phyloP scores from a whole-genome alignment of 2,113 vertebrate species.

The Caloenas nicobarica region DNA sequence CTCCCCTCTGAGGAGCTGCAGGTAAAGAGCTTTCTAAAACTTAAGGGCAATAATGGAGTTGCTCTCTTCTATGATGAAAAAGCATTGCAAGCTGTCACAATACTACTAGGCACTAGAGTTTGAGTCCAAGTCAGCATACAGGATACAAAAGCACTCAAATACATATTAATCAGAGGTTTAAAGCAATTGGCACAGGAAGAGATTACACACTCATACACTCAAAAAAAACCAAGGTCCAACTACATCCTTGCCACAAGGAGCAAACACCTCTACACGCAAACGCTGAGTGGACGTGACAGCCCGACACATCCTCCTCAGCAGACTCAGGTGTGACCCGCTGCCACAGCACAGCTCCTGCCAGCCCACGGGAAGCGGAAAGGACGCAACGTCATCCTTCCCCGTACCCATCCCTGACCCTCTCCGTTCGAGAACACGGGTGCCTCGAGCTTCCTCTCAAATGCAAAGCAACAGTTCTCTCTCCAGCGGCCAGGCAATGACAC shows the following conservation, averaged over 20 bases:
- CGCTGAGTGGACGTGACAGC: fast-evolving
- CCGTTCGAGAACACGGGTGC: fast-evolving
- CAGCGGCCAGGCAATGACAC: background rate
- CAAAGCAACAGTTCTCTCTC: fast-evolving
- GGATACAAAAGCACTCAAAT: background rate
- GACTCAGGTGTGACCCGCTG: background rate
- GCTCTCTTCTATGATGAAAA: background rate
- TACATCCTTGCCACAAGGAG: background rate
- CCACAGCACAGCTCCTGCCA: background rate
- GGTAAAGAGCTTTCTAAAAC: background rate
- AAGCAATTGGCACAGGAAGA: background rate
- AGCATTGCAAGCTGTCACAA: background rate
- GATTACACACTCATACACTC: background rate
- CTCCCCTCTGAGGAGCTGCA: background rate
- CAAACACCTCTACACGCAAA: background rate
- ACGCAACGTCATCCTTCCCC: fast-evolving
- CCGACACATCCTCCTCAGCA: fast-evolving
- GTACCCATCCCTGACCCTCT: background rate
- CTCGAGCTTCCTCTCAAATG: background rate
- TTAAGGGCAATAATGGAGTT: fast-evolving
- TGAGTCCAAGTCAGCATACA: background rate
- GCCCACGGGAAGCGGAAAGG: fast-evolving
- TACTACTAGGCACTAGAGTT: fast-evolving
- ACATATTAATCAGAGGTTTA: background rate
- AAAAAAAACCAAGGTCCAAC: background rate